A percentile compares a stretch with the other conserved stretches of the same genome.
Conservation (phyloP, 1,140 invertebrate species). For the Drosophila triauraria region DNA sequence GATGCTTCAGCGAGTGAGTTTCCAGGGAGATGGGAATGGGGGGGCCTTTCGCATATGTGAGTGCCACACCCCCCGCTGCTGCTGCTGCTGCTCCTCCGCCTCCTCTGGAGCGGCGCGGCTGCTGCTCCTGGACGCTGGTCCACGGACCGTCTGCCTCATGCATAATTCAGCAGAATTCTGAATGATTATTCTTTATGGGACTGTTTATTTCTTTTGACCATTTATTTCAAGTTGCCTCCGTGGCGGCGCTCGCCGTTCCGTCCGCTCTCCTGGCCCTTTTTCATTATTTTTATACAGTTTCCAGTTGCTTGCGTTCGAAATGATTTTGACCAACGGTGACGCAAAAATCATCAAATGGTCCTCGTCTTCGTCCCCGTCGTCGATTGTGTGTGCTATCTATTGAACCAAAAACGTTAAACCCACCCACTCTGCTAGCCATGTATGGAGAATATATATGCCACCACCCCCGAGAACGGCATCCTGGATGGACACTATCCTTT, state of each 20-base stretch:
- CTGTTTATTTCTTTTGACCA: slow-evolving; percentile 85
- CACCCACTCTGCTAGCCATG: slow-evolving; percentile 15
- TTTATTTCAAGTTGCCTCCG: slow-evolving; percentile 83
- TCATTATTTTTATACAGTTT: slow-evolving; percentile 84
- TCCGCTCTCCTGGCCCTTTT: slow-evolving; percentile 31
- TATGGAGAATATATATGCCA: background rate
- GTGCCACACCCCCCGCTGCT: slow-evolving; percentile 61
- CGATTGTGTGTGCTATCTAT: slow-evolving; percentile 58
- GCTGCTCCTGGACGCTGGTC: slow-evolving; percentile 41
- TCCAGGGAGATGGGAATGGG: background rate
- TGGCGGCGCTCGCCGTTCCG: slow-evolving; percentile 30
- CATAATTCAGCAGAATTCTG: slow-evolving; percentile 85
- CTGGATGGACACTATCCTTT: slow-evolving; percentile 29
- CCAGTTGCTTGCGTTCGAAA: slow-evolving; percentile 82
- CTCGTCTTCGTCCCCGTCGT: slow-evolving; percentile 31
- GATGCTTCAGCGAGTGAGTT: slow-evolving; percentile 47
- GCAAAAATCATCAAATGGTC: slow-evolving; percentile 81
- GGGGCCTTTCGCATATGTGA: slow-evolving; percentile 73
- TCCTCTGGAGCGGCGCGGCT: slow-evolving; percentile 50
- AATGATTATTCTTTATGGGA: slow-evolving; percentile 85
- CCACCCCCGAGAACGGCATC: background rate
- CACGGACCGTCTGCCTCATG: slow-evolving; percentile 69
- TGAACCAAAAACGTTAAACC: slow-evolving; percentile 72
- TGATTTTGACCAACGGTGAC: slow-evolving; percentile 82
- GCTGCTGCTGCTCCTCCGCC: slow-evolving; percentile 21